A percentile compares a stretch with the other conserved stretches of the same genome.
phyloP scores from a whole-genome alignment of 2,888 invertebrate genomes.

The Drosophila eohydei region DNA sequence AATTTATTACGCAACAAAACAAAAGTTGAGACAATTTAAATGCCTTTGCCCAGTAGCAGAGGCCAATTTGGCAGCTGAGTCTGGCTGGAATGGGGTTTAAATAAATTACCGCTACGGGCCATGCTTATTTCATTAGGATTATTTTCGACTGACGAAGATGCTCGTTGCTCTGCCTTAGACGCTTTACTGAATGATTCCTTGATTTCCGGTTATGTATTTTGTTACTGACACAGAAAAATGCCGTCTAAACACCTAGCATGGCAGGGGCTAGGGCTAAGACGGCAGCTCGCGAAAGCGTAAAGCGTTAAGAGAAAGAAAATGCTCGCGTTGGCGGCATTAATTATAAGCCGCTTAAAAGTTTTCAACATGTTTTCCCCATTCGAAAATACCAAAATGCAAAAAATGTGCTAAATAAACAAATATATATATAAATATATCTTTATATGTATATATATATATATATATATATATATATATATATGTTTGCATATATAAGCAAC shows the following conservation, averaged over 20 bases:
- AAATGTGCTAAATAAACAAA: constrained; percentile 20
- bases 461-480: neutral
- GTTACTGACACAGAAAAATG: constrained; percentile 60
- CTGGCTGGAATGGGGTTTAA: constrained; percentile 59
- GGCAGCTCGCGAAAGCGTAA: constrained; percentile 50
- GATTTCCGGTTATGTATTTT: constrained; percentile 71
- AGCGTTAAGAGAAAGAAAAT: constrained; percentile 77
- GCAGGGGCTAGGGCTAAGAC: constrained; percentile 14
- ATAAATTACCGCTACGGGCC: constrained; percentile 82
- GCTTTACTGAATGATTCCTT: constrained; percentile 41
- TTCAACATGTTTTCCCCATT: constrained; percentile 75
- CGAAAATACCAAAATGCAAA: constrained; percentile 27
- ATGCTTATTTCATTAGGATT: constrained; percentile 81
- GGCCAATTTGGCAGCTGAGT: constrained; percentile 58
- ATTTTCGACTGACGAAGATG: constrained; percentile 52
- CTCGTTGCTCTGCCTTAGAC: constrained; percentile 8
- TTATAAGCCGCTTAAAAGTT: constrained; percentile 82
- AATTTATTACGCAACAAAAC: constrained; percentile 82
- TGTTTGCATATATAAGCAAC: neutral
- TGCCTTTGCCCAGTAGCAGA: constrained; percentile 48
- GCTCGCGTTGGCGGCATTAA: constrained; percentile 73
- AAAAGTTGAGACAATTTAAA: constrained; percentile 82
- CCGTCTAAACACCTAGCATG: constrained; percentile 6
- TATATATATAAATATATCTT: too few species aligned
- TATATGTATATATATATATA: neutral